phyloP scores from a whole-genome alignment of 2,113 vertebrate species.

The Recurvirostra avosetta region DNA sequence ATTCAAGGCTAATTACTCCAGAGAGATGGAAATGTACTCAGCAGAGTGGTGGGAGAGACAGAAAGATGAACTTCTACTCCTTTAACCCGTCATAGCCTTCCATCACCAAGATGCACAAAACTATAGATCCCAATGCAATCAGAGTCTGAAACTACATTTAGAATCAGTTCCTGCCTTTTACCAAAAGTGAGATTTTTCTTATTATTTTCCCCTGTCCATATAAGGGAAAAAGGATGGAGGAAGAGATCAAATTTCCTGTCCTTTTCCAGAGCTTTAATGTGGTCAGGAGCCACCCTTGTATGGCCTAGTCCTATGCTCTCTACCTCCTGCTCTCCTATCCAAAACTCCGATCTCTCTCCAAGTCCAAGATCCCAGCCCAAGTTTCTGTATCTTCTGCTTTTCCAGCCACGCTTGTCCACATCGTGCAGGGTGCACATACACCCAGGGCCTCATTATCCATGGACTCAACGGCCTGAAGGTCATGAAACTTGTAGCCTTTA shows the following conservation, averaged over 20 bases:
- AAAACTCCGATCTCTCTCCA: not conserved
- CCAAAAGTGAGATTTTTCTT: not conserved
- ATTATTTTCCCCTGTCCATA: not conserved
- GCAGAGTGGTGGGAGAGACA: not conserved
- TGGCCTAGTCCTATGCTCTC: not conserved
- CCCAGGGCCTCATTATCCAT: not conserved
- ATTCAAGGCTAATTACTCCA: not conserved
- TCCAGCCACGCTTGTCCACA: not conserved
- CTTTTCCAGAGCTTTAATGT: not conserved
- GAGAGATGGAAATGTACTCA: not conserved
- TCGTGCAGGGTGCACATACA: rapidly evolving
- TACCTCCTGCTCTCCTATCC: not conserved
- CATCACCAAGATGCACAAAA: not conserved
- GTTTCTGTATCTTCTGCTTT: not conserved
- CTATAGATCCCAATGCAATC: not conserved
- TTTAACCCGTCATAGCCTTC: not conserved
- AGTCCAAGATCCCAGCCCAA: not conserved
- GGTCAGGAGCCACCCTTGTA: not conserved
- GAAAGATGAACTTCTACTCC: not conserved
- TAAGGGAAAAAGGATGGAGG: not conserved
- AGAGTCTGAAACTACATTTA: not conserved
- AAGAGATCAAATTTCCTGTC: not conserved
- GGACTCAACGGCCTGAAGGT: rapidly evolving
- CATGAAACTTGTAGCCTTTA: not conserved
- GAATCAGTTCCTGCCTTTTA: not conserved